phyloP scores from a whole-genome alignment of 1,140 invertebrate species.

The Rhagoletis zephyria region DNA sequence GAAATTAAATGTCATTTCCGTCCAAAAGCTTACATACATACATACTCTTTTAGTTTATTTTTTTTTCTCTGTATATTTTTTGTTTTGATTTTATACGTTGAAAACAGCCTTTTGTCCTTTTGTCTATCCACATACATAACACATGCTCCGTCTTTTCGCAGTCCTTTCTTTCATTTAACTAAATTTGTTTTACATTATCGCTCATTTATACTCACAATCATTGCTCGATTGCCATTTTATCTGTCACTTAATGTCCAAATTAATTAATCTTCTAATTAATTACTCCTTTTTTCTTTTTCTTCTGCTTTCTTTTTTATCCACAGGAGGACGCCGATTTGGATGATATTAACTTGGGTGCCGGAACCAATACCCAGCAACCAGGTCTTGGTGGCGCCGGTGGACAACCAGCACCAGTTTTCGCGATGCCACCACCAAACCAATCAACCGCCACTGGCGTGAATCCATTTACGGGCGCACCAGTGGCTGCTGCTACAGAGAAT shows the following conservation, averaged over 20 bases:
- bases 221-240: background rate
- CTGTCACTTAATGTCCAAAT: background rate
- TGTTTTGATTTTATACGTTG: too few species aligned
- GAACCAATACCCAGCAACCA: conserved; percentile 74
- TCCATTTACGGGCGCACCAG: conserved; percentile 71
- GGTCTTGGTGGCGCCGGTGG: conserved; percentile 63
- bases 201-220: background rate
- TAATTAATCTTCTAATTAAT: background rate
- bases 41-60: background rate
- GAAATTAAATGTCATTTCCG: too few species aligned
- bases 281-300: background rate
- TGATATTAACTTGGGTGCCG: conserved; percentile 66
- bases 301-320: conserved; percentile 37
- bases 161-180: background rate
- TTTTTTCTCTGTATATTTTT: too few species aligned
- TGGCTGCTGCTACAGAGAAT: conserved; percentile 72
- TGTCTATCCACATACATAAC: background rate
- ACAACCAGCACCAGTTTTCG: conserved; percentile 72
- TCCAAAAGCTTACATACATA: background rate
- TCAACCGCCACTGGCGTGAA: conserved; percentile 65
- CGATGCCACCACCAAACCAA: conserved; percentile 74
- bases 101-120: too few species aligned
- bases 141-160: background rate
- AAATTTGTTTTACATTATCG: background rate
- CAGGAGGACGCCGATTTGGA: conserved; percentile 75